Evolutionary conservation across 1,140 invertebrate species (phyloP), one percentile per base, ranked within the genome.

Genomic region (Drosophila kurseongensis): DNA sequence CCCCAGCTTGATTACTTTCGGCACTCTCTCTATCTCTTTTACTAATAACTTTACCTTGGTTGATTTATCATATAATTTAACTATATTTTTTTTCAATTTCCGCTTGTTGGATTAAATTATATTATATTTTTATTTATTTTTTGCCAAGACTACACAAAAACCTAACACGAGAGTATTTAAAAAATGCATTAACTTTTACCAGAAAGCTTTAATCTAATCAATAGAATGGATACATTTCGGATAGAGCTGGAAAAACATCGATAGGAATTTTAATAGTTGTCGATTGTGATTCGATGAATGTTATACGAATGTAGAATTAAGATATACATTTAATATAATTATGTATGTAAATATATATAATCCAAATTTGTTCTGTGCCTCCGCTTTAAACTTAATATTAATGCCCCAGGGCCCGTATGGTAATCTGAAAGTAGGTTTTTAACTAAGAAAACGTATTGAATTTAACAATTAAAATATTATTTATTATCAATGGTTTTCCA

Each of bases 1-100:
- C 18, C 60, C 18, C 18, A 45, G 65, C 65, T 66, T 66, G 42
- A 42, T 44, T 41, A 40, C 40, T 57, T 57, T 32, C 10, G 41
- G 55, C 40, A 57, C 40, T 57, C 13, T 56, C n/a, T 32, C 7
- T 13, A 29, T 16, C 27, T 16, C 5, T 16, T 57, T 29, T 44
- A 57, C 27, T 57, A 57, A 44, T 57, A 65, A 38, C 32, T 44
- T 13, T 5, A 63, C 13, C 12, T 36, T 38, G 32, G 50, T 51
- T 36, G 29, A 51, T 16, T 51, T 18, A 5, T 7, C 29, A n/a
- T 29, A n/a, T 29, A 44, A 10, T 18, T 48, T 36, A 23, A 23
- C 23, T 18, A 52, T 36, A 7, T 13, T 51, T 23, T 23, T 23
- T 6, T 36, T 36, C 14, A 5, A 52, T 12, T 18, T 57, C n/a